A percentile compares a stretch with the other conserved stretches of the same genome.
These are phyloP conservation scores for Rallus crepitans DNA, from an alignment of 2,797 vertebrate genomes.

Conservation along the genomic window DNA sequence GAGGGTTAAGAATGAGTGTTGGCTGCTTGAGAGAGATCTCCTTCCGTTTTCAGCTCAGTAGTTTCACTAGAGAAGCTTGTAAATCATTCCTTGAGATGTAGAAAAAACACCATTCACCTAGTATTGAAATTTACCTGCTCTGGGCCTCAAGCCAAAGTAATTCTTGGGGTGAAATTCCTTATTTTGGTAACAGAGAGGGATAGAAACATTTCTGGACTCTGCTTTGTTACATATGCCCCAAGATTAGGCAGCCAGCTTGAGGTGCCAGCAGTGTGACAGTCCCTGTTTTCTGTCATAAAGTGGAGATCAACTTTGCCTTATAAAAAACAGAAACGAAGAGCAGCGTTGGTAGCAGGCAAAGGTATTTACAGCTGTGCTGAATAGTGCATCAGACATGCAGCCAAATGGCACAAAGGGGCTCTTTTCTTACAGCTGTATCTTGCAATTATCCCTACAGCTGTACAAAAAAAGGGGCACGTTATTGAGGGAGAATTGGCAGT, in stretches of 20 bases:
- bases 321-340: neutral
- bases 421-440: neutral
- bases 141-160: constrained; percentile 28
- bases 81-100: neutral
- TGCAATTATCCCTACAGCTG: neutral
- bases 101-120: neutral
- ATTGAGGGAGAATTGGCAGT: neutral
- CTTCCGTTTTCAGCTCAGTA: neutral
- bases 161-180: constrained; percentile 9
- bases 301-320: neutral
- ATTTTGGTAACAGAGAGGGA: neutral
- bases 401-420: neutral
- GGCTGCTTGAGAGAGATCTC: neutral
- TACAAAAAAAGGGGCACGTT: neutral
- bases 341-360: neutral
- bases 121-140: constrained; percentile 43
- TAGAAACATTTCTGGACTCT: neutral
- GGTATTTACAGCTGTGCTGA: neutral
- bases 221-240: neutral
- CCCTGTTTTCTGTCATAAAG: neutral
- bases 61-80: neutral
- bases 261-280: neutral
- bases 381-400: neutral
- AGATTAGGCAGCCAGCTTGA: neutral
- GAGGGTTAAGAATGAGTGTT: neutral